Conservation (phyloP, 2,797 vertebrate species). For the Fistularia commersonii region DNA sequence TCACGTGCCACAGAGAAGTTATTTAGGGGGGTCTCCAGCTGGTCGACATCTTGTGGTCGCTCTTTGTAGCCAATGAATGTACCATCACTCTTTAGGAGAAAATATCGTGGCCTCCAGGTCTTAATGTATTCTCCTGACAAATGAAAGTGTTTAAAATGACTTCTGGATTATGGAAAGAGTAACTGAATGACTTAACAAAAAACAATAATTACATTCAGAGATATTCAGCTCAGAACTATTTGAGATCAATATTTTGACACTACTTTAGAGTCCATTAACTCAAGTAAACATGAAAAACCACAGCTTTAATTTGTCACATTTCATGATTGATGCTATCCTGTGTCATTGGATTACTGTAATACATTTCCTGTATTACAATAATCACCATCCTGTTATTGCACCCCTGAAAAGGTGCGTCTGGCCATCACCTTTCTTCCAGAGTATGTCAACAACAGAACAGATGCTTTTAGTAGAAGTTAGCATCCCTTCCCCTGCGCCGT, state of each 20-base stretch:
- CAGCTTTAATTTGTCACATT: slow-evolving; percentile 11
- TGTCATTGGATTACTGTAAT: slow-evolving; percentile 20
- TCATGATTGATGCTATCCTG: slow-evolving; percentile 23
- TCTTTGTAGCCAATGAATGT: slow-evolving; percentile 98
- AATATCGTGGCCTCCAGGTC: slow-evolving; percentile 96
- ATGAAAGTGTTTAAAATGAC: slow-evolving; percentile 27
- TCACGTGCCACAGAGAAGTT: slow-evolving; percentile 99
- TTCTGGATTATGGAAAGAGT: slow-evolving; percentile 2
- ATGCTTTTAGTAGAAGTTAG: slow-evolving; percentile 48
- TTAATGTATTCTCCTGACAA: slow-evolving; percentile 95
- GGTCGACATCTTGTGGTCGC: slow-evolving; percentile 91
- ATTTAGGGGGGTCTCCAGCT: slow-evolving; percentile 94
- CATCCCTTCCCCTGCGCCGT: slow-evolving; percentile 19
- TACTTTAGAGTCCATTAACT: no score
- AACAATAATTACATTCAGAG: neutral
- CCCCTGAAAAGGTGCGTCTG: slow-evolving; percentile 45
- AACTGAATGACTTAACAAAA: slow-evolving; percentile 11
- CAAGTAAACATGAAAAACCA: no score
- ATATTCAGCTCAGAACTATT: no score
- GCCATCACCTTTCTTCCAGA: slow-evolving; percentile 38
- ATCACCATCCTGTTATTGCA: slow-evolving; percentile 46
- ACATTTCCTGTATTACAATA: slow-evolving; percentile 32
- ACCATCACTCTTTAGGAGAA: slow-evolving; percentile 93
- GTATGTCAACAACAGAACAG: slow-evolving; percentile 59
- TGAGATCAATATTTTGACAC: no score